These are phyloP conservation scores for Monodelphis domestica DNA, from an alignment of 2,797 vertebrate species.

Conservation along the genomic window DNA sequence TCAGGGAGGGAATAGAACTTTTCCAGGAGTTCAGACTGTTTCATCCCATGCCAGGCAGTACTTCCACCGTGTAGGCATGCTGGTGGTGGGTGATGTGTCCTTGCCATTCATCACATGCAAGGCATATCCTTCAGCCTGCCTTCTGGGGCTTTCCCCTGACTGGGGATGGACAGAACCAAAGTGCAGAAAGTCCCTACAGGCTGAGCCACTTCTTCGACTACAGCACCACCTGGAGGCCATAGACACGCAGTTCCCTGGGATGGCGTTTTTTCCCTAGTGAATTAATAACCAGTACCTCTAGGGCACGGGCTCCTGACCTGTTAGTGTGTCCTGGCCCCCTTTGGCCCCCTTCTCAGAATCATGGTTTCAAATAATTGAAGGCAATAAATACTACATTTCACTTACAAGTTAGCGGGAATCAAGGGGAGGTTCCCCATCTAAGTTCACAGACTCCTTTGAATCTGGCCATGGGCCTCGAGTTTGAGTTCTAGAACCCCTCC, in stretches of 20 bases:
- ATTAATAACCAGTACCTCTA: neutral
- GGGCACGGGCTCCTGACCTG: neutral
- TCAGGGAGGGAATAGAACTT: conserved; percentile 33
- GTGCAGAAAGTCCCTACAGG: neutral
- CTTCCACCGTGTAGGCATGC: conserved; percentile 6
- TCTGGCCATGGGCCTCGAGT: neutral
- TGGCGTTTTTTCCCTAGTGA: neutral
- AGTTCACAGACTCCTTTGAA: neutral
- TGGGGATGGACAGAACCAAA: neutral
- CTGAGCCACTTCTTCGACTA: neutral
- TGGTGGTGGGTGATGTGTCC: neutral
- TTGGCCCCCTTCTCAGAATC: neutral
- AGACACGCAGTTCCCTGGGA: neutral
- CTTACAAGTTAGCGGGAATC: neutral
- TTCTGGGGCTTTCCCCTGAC: conserved; percentile 26
- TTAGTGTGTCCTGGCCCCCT: neutral
- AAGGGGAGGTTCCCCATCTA: neutral
- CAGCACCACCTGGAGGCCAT: neutral
- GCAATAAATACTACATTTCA: neutral
- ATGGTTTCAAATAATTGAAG: neutral
- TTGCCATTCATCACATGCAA: neutral
- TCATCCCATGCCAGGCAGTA: conserved; percentile 10
- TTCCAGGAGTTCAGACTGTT: neutral
- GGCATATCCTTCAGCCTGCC: conserved; percentile 11
- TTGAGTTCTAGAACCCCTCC: neutral